Percentiles rank a stretch among this genome's conserved stretches.
These are phyloP conservation scores for Aselliscus stoliczkanus DNA, from an alignment of 2,797 vertebrate species.

Conservation along the genomic window DNA sequence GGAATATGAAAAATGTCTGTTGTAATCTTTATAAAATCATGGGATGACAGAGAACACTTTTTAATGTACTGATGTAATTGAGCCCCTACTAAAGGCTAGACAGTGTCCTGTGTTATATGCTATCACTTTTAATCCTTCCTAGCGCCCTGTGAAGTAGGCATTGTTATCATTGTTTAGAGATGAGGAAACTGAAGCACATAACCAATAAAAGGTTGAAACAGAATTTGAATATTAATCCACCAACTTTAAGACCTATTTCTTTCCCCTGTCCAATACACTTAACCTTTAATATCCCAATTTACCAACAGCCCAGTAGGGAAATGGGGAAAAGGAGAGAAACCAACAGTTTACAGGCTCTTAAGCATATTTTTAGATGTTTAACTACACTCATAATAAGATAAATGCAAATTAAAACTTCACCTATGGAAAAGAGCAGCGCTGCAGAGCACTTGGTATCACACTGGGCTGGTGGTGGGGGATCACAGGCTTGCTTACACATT, in stretches of 20 bases:
- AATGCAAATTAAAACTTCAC: background rate
- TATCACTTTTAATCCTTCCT: background rate
- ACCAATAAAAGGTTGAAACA: background rate
- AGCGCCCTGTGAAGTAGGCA: background rate
- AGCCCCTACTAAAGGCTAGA: background rate
- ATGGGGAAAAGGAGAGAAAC: background rate
- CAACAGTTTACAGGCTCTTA: background rate
- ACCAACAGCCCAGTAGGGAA: background rate
- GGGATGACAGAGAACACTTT: background rate
- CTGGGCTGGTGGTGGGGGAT: background rate
- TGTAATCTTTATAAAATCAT: background rate
- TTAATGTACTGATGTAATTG: background rate
- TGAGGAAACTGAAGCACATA: background rate
- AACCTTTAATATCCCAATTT: background rate
- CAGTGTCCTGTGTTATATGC: background rate
- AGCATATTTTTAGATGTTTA: background rate
- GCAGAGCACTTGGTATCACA: background rate
- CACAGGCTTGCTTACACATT: background rate
- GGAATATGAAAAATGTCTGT: background rate
- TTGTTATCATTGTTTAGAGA: background rate
- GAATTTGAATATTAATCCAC: background rate
- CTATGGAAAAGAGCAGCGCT: background rate
- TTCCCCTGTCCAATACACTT: background rate
- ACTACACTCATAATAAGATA: background rate
- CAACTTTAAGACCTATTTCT: background rate